Evolutionary conservation across 2,113 vertebrate species (phyloP).

Genomic region (Myrmophylax atrothorax): DNA sequence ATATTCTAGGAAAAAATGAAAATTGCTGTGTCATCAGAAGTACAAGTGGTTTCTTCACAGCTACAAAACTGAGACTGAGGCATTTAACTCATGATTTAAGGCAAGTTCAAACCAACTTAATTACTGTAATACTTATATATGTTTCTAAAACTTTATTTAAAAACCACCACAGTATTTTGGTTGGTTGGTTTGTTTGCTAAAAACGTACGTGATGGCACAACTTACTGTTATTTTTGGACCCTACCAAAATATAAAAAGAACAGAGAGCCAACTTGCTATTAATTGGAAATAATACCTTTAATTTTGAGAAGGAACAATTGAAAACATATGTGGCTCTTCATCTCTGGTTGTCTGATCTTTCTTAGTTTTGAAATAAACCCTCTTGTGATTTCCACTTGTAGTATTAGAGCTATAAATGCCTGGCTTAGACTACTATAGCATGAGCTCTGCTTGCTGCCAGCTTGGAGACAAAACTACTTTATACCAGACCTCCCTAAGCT

Average conservation of each 20-base stretch:
- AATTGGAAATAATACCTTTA: constrained; percentile 69
- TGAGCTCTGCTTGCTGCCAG: constrained; percentile 34
- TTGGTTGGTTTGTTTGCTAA: constrained; percentile 45
- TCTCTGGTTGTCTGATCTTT: constrained; percentile 62
- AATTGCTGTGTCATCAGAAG: background rate
- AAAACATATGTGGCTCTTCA: constrained; percentile 58
- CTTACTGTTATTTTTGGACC: constrained; percentile 65
- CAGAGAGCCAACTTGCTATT: constrained; percentile 60
- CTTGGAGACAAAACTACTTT: constrained; percentile 26
- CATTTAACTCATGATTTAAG: background rate
- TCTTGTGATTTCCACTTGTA: constrained; percentile 64
- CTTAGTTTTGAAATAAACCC: constrained; percentile 58
- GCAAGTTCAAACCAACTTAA: background rate
- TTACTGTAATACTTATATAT: background rate
- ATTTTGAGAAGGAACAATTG: constrained; percentile 65
- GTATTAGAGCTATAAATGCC: constrained; percentile 53
- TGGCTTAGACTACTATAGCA: constrained; percentile 45
- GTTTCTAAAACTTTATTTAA: background rate
- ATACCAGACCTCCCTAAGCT: background rate
- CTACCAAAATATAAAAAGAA: constrained; percentile 29
- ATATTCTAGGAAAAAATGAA: background rate
- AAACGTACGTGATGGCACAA: constrained; percentile 26
- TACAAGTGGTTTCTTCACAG: background rate
- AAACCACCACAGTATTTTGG: background rate
- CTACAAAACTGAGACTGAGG: background rate